Base-by-base conservation (phyloP, 2,888 invertebrate genomes). In the Lypha dubia region DNA sequence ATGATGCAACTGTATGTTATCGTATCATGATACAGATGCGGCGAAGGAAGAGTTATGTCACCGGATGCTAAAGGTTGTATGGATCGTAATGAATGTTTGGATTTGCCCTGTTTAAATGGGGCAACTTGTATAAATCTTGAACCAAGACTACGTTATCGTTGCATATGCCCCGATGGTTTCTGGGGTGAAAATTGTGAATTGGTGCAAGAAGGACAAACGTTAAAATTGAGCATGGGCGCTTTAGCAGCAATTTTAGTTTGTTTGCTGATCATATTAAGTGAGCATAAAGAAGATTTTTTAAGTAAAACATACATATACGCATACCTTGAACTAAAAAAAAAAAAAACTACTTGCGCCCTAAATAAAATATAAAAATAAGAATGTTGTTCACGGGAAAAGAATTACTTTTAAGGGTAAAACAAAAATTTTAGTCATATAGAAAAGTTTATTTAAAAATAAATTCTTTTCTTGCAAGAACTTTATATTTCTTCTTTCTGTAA, bases 171-270 rank as follows among this genome's bases (percentile, higher is more conserved):
- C 60, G 97, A 97, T 89, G 97, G 98, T 87, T 98, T 96, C 93
- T 97, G 97, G 96, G 98, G 98, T 89, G 97, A 97, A 92, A 97
- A 97, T 93, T 98, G 98, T 93, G 98, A 97, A 92, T 95, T 97
- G 88, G 96, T 97, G 87, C 97, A 97, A 91, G 98, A 98, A 92
- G 98, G 98, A 89, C 97, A 97, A 93, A 97, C 97, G 87, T 94
- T 99, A 90, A 98, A 98, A 91, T 95, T 99, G 91, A 98, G 98
- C 93, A 97, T 97, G 95, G 98, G 98, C 88, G 99, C 99, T 86
- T 94, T 99, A 89, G 98, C 98, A 86, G 98, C 98, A 91, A 99
- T 99, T 92, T 95, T 99, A 92, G 97, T 99, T 93, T 99, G 98
- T 93, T 95, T 99, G 91, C 95, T 98, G 93, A 97, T 98, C 93